Evolutionary conservation across 2,113 vertebrate genomes (phyloP).

Genomic region (Pterophyllum scalare): DNA sequence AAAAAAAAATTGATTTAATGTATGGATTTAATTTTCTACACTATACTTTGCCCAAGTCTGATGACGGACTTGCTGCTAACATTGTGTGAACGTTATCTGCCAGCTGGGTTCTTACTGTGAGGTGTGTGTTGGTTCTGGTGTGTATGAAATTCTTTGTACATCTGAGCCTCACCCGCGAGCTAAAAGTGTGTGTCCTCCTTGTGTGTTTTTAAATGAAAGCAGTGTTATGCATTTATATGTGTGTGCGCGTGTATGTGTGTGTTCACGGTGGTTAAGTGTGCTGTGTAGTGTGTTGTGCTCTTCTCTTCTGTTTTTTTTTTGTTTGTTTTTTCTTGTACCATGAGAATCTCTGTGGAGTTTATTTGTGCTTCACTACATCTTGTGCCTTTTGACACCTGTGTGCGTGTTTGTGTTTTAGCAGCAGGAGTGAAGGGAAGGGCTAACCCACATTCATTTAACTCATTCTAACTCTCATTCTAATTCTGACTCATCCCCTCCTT

Average conservation of each 20-base stretch:
- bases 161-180: conserved; percentile 38
- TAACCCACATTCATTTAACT: conserved; percentile 62
- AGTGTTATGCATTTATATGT: conserved; percentile 24
- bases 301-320: conserved; percentile 12
- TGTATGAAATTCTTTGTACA: conserved; percentile 30
- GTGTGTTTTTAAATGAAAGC: conserved; percentile 25
- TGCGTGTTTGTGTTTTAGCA: conserved; percentile 33
- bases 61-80: conserved; percentile 27
- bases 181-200: conserved; percentile 41
- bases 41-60: conserved; percentile 61
- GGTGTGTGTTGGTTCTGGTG: conserved; percentile 43
- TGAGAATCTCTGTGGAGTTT: conserved; percentile 47
- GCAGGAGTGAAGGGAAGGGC: conserved; percentile 73
- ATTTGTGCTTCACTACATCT: conserved; percentile 59
- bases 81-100: conserved; percentile 62
- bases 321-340: conserved; percentile 11
- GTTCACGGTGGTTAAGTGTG: conserved; percentile 32
- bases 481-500: conserved; percentile 45
- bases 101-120: conserved; percentile 41
- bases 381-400: conserved; percentile 55
- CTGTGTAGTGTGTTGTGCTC: conserved; percentile 26
- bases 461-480: conserved; percentile 62
- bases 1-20: neutral
- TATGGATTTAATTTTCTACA: neutral
- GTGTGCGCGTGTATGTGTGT: conserved; percentile 10